A percentile compares a stretch with the other conserved stretches of the same genome.
Evolutionary conservation across 2,888 invertebrate genomes (phyloP).

Genomic region (Poecilobothrus nobilitatus): DNA sequence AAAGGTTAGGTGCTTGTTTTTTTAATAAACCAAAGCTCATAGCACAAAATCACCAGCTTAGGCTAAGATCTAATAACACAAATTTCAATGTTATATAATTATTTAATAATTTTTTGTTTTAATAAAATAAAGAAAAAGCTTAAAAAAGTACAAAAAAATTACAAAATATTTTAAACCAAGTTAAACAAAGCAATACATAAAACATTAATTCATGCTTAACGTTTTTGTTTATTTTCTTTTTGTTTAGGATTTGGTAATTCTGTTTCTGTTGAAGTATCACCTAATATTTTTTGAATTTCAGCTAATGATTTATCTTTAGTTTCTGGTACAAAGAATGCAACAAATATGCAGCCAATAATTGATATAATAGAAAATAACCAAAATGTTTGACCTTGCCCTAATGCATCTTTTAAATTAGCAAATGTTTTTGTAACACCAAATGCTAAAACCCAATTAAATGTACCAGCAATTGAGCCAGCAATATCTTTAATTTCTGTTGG

Average conservation of each 20-base stretch:
- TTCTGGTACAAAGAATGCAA: constrained; percentile 54
- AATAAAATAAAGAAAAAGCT: no score
- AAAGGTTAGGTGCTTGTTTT: no score
- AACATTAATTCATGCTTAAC: no score
- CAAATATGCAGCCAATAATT: constrained; percentile 56
- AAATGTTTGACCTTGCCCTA: constrained; percentile 59
- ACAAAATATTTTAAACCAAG: no score
- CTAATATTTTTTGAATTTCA: constrained; percentile 36
- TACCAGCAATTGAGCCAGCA: constrained; percentile 67
- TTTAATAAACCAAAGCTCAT: no score
- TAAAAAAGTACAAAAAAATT: no score
- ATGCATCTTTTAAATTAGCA: constrained; percentile 47
- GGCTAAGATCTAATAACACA: no score
- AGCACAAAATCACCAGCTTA: no score
- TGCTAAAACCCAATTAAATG: constrained; percentile 73
- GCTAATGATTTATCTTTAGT: constrained; percentile 46
- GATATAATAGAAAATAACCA: constrained; percentile 66
- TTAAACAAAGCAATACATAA: no score
- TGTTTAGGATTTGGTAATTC: neutral
- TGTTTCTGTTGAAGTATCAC: constrained; percentile 12
- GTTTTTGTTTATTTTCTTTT: no score
- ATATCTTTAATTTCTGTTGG: constrained; percentile 68
- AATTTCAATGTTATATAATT: no score
- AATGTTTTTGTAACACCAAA: constrained; percentile 73
- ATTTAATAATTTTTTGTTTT: no score